phyloP scores from a whole-genome alignment of 2,797 vertebrate genomes.

The Enteromius fasciolatus region DNA sequence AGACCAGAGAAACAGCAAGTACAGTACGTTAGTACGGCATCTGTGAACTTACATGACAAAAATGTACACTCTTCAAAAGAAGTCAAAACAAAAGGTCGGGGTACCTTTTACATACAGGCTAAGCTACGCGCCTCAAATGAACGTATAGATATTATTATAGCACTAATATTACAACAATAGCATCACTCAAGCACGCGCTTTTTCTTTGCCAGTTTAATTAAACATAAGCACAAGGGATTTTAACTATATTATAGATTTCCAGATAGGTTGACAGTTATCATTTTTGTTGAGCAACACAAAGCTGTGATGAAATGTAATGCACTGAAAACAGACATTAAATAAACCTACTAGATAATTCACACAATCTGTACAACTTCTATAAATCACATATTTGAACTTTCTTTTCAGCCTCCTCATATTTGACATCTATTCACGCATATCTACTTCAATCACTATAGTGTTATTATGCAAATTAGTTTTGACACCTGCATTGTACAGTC shows the following conservation, averaged over 20 bases:
- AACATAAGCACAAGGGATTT: neutral
- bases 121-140: neutral
- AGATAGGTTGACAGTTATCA: no score
- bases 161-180: neutral
- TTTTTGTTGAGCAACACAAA: neutral
- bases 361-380: neutral
- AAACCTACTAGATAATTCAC: neutral
- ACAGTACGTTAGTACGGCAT: neutral
- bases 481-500: neutral
- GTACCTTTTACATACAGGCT: neutral
- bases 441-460: neutral
- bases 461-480: conserved; percentile 15
- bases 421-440: neutral
- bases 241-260: neutral
- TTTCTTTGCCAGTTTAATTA: neutral
- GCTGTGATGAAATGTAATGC: neutral
- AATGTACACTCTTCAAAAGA: neutral
- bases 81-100: neutral
- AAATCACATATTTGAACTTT: neutral
- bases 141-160: neutral
- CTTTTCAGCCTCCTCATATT: neutral
- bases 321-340: neutral
- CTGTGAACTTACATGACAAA: neutral
- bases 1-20: neutral
- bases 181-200: neutral